Base-by-base conservation (phyloP, 2,888 invertebrate species). In the Mythimna lalbum region DNA sequence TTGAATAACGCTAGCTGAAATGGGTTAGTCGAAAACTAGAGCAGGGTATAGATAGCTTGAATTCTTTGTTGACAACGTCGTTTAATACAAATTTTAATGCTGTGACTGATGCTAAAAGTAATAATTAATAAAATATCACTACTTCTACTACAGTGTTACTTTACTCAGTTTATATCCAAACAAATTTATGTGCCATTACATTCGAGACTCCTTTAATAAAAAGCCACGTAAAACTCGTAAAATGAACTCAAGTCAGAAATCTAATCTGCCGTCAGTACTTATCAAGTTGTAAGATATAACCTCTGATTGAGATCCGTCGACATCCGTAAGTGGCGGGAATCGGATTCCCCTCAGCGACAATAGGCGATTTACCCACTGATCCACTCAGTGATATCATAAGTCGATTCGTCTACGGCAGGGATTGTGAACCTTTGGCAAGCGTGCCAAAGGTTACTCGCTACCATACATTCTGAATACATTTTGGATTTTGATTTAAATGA, bases 301-400 rank as follows among this genome's bases (percentile, higher is more conserved):
- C 80, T 80, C 74, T 85, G 84, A 87, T 84, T 85, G 83, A 78
- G 80, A 78, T 75, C 75, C 78, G 78, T 49, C 65, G 65, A 71
- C 74, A 67, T 64, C 59, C 79, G 76, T 86, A 85, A 85, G 81
- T 84, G 82, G 82, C 77, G 80, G 70, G 81, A 81, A 82, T 85
- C 79, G 77, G 69, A 77, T 77, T 81, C 76, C 72, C 74, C 83
- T 80, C 67, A 61, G 68, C 69, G 77, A 84, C 83, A 82, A 84
- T 80, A 75, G 79, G 56, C 81, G 76, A 73, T 77, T 81, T 73
- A 79, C 76, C 56, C 69, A 60, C 62, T 76, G 82, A 86, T 86
- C 85, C 77, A 78, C 80, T 81, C 77, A 74, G 57, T 67, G 80
- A 83, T 84, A 83, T 82, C 80, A 77, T 82, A 82, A 80, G 84